Evolutionary conservation across 2,113 vertebrate genomes (phyloP).

Genomic region (Platysteira castanea): DNA sequence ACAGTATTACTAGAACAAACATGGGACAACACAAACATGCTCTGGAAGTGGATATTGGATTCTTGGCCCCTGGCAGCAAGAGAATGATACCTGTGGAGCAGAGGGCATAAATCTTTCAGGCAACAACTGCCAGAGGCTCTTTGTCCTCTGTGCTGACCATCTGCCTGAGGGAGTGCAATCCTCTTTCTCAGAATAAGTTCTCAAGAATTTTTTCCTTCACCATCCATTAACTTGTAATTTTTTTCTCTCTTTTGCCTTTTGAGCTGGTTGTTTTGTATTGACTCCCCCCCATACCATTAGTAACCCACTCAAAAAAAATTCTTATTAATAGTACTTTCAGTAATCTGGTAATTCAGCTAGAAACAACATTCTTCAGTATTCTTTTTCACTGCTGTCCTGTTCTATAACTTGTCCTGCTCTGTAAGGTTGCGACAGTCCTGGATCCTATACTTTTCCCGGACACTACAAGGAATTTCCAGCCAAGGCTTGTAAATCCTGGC

Average conservation of each 20-base stretch:
- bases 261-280: background rate
- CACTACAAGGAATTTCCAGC: background rate
- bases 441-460: background rate
- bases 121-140: background rate
- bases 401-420: background rate
- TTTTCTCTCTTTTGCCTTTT: background rate
- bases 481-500: background rate
- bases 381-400: background rate
- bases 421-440: background rate
- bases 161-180: background rate
- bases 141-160: background rate
- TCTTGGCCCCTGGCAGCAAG: background rate
- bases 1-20: background rate
- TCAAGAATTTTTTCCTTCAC: background rate
- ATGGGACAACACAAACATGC: background rate
- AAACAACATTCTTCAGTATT: background rate
- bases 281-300: rapidly evolving
- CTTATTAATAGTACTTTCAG: background rate
- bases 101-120: background rate
- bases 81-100: background rate
- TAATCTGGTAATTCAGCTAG: background rate
- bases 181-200: background rate
- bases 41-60: background rate
- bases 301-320: background rate
- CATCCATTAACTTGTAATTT: background rate